phyloP scores from a whole-genome alignment of 1,140 invertebrate species.

The Chrysopa pallens region DNA sequence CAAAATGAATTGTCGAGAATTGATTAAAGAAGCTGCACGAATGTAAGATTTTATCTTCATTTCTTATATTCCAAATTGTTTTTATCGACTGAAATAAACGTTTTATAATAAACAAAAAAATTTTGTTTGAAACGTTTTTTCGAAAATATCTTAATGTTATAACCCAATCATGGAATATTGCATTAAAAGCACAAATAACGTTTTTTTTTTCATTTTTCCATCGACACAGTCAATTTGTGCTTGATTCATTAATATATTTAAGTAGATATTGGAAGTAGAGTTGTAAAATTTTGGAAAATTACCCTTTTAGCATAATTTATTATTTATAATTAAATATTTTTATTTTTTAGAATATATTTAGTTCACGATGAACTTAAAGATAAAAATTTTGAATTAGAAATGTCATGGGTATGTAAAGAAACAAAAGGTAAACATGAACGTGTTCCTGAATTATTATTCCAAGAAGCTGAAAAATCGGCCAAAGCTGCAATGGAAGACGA shows the following conservation, averaged over 20 bases:
- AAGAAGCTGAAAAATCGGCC: conserved; percentile 63
- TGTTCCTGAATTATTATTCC: conserved; percentile 43
- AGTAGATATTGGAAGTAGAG: no score
- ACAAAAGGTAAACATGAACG: conserved; percentile 56
- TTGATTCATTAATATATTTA: not conserved
- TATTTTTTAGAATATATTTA: conserved; percentile 66
- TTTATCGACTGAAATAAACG: not conserved
- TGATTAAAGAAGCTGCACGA: conserved; percentile 88
- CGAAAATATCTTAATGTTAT: no score
- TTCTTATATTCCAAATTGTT: conserved; percentile 1
- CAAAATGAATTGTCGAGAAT: conserved; percentile 66
- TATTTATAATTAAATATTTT: not conserved
- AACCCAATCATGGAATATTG: no score
- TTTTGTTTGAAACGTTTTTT: no score
- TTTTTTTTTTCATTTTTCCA: no score
- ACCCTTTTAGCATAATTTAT: no score
- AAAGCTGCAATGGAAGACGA: conserved; percentile 68
- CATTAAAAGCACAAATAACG: no score
- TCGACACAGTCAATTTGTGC: not conserved
- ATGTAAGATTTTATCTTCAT: conserved; percentile 77
- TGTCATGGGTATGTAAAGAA: conserved; percentile 86
- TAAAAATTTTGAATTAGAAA: conserved; percentile 93
- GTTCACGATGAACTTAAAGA: conserved; percentile 98
- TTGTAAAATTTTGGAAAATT: no score
- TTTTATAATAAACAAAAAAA: no score